Evolutionary conservation across 2,888 invertebrate genomes (phyloP), one percentile per base, ranked within the genome.

Genomic region (Neocrepidodera transversa): DNA sequence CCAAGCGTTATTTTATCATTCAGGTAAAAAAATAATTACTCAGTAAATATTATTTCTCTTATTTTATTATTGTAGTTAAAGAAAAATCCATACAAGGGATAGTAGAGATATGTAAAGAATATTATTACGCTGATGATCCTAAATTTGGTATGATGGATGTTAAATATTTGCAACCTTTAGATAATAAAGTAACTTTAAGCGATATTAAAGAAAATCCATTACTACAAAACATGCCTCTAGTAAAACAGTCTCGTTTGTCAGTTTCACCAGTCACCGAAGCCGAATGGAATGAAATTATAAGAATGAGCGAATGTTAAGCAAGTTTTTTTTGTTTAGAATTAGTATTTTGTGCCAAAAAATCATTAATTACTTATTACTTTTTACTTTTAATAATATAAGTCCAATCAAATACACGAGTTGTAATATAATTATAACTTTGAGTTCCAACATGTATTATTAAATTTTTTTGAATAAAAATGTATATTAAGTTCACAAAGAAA

Each of bases 101-200:
- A 13, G 42, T 42, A 3, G 42, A 42, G 20, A 42, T 42, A 18
- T 42, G 42, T 13, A 42, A 42, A 42, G 42, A 42, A 42, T 42
- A 42, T 14, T 42, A 42, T 20, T 42, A 42, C 4, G 42, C 20
- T 5, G 42, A 42, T n/a, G 42, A 42, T 20, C 42, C 42, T n/a
- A 42, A 42, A n/a, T 42, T 42, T 13, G 42, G 42, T 8, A 42
- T 42, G 42, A 42, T 42, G 42, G 42, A 42, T 23, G 42, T 42
- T 42, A 42, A 42, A 42, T 42, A 20, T 23, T 8, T 42, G 4
- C 18, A 20, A 8, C 23, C 42, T 20, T 20, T 42, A 6, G 20
- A 20, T 42, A 42, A 42, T 20, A 42, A 18, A 20, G 42, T 42
- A 18, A 42, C 42, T 20, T 42, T 42, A 20, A 20, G 42, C 2